Conservation (phyloP, 2,113 vertebrate species). For the Podilymbus podiceps region DNA sequence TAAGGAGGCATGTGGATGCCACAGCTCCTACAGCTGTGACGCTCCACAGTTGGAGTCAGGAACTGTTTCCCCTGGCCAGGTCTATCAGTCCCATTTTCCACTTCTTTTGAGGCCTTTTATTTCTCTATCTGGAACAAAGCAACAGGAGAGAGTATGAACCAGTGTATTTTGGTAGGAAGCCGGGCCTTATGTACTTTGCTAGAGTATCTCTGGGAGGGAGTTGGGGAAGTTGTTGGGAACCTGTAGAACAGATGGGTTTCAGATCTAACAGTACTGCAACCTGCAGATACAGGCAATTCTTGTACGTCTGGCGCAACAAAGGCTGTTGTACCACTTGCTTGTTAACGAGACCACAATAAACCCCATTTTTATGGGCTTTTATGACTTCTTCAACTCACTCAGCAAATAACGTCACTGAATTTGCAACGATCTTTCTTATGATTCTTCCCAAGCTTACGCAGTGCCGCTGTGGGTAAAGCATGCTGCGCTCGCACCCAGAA, state of each 20-base stretch:
- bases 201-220: neutral
- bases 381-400: neutral
- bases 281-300: neutral
- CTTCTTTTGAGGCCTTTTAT: neutral
- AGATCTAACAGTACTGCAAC: neutral
- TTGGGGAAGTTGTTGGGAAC: neutral
- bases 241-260: neutral
- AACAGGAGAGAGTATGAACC: neutral
- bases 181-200: neutral
- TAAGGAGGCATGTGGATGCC: neutral
- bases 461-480: neutral
- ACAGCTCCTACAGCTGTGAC: neutral
- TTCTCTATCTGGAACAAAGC: neutral
- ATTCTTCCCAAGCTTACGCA: neutral
- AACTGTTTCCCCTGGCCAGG: neutral
- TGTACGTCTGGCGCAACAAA: neutral
- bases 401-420: conserved; percentile 1
- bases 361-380: neutral
- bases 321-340: neutral
- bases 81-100: neutral
- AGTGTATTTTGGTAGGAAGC: neutral
- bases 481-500: neutral
- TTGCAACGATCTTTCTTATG: neutral
- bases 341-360: neutral
- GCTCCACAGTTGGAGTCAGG: neutral